Evolutionary conservation across 1,140 invertebrate species (phyloP), one percentile per base, ranked within the genome.

Genomic region (Drosophila repleta): DNA sequence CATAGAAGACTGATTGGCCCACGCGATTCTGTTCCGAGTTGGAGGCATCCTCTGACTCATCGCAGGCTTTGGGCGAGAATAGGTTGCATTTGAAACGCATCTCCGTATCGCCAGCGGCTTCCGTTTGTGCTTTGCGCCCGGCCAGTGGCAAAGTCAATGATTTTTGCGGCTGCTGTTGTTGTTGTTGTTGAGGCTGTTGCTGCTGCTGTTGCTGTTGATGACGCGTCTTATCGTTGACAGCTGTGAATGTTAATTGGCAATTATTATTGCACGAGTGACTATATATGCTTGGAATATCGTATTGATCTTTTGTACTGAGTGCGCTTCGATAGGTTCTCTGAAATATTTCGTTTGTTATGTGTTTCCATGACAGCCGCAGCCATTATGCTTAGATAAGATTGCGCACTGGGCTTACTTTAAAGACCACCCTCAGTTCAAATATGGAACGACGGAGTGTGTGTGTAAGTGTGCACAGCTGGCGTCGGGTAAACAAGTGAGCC

Each of bases 1-100:
- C 79, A 74, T 93, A 93, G 76, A 93, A 93, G 15, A 92, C 91
- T 0, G 92, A 92, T 67, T 93, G 89, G 61, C 93, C 76, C 69
- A 93, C 67, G 79, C 90, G 55, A 90, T 89, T 63, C 76, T 72
- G 13, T 75, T 77, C 73, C 0, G 90, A 85, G 21, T 70, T 83
- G 18, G 90, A 91, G 90, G 80, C 74, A 49, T 90, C 90, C 62
- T 85, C 81, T 3, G 74, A 63, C 84, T 75, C 69, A 49, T 90
- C 87, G 45, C 90, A 82, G 53, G 65, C 79, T 55, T 90, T 90
- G 7, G 90, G 90, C 51, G 82, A 75, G 29, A 83, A 79, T 6
- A 87, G 18, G 10, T 56, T 85, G 48, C 72, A 76, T n/a, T 81
- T 85, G 39, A 88, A 84, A 55, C 79, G 76, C 83, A 88, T 88